A percentile compares a stretch with the other conserved stretches of the same genome.
Evolutionary conservation across 2,113 vertebrate genomes (phyloP).

Genomic region (Turnix velox): DNA sequence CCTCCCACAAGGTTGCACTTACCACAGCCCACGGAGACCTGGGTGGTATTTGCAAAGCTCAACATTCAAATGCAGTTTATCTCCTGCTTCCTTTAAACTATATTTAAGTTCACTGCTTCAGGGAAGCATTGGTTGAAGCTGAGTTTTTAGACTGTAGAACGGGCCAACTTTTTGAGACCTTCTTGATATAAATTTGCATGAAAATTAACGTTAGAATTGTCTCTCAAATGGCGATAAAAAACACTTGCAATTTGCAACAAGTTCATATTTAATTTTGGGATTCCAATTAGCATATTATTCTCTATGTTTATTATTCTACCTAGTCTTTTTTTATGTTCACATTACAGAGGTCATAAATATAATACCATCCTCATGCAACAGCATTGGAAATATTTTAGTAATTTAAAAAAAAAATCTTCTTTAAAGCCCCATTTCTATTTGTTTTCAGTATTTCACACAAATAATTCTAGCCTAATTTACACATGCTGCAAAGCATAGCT

Average conservation of each 20-base stretch:
- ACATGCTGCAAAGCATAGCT: neutral
- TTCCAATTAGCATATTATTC: neutral
- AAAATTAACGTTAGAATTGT: neutral
- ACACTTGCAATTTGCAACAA: neutral
- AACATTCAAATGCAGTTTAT: neutral
- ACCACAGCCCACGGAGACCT: neutral
- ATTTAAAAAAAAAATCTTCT: neutral
- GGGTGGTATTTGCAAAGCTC: neutral
- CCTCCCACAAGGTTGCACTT: neutral
- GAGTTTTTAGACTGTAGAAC: neutral
- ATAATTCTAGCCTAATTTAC: neutral
- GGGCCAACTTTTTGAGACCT: neutral
- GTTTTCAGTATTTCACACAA: neutral
- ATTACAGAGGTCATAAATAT: neutral
- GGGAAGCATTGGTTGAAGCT: neutral
- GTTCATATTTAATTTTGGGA: neutral
- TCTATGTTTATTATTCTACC: neutral
- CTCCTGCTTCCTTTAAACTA: neutral
- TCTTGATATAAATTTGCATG: neutral
- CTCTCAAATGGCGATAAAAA: neutral
- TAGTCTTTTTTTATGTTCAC: neutral
- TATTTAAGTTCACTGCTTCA: neutral
- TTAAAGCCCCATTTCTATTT: neutral
- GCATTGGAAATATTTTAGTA: neutral
- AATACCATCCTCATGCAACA: neutral